Evolutionary conservation across 1,140 invertebrate genomes (phyloP), one percentile per base, ranked within the genome.

Genomic region (Telenomus remus): DNA sequence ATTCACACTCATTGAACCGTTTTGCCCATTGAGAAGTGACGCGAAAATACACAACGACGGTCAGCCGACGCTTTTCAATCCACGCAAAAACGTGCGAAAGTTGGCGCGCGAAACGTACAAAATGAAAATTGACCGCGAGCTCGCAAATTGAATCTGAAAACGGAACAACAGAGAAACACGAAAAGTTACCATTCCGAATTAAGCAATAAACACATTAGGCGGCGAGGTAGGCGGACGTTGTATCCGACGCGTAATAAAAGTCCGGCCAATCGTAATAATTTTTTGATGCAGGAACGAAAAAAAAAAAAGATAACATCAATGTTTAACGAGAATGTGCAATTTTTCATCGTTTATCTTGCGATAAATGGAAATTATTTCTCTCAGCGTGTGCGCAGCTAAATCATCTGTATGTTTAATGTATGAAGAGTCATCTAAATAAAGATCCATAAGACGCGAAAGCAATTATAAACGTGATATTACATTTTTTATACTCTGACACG

Each of bases 1-100:
- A 59, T 59, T 48, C 55, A 59, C 44, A 59, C 37, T 59, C 48
- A 33, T 19, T 48, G 55, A 49, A 39, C 54, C 46, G 46, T 39
- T 59, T 59, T 59, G 46, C 48, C 48, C 55, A 59, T 59, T 59
- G 48, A 37, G 33, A 49, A 59, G 55, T 59, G 55, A 59, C 55
- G 48, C 55, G 48, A 59, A 49, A 33, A 48, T 37, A 33, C 44
- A 59, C 35, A 34, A 16, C 33, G 55, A 59, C 37, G 13, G 55
- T 48, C 34, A 59, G 55, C 12, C 37, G 2, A 43, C n/a, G 11
- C 42, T 54, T 54, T 53, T 12, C 34, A 37, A 37, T 16, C 8
- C 12, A 15, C 50, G 12, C 12, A 13, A 13, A 13, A 44, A 13
- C 11, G 43, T 44, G 13, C 11, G 12, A 44, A 13, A 12, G 2